These are phyloP conservation scores for Novumbra hubbsi DNA, from an alignment of 2,797 vertebrate genomes.

Conservation along the genomic window DNA sequence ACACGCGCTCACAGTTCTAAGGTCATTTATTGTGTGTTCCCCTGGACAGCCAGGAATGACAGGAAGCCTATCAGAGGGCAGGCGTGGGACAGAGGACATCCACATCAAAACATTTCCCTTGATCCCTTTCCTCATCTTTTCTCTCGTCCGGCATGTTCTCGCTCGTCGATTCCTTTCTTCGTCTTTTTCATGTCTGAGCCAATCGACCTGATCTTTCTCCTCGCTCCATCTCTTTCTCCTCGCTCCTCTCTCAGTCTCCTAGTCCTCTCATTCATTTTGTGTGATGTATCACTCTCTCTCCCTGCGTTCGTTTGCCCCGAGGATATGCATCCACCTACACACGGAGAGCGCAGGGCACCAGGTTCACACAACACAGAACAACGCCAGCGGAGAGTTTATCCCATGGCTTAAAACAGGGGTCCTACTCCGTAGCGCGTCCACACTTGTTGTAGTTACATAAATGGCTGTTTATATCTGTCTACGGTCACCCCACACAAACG, in stretches of 20 bases:
- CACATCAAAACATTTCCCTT: conserved; percentile 16
- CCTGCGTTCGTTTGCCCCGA: conserved; percentile 48
- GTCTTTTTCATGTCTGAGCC: conserved; percentile 6
- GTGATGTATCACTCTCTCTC: background rate
- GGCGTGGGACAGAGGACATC: conserved; percentile 40
- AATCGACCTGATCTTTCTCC: conserved; percentile 1
- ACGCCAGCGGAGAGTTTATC: conserved; percentile 50
- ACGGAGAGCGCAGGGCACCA: conserved; percentile 41
- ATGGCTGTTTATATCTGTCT: conserved; percentile 45
- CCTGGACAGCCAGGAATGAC: conserved; percentile 35
- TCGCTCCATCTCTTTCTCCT: conserved; percentile 6
- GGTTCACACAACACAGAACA: conserved; percentile 58
- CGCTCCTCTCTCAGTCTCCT: conserved; percentile 7
- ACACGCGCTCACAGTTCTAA: conserved; percentile 23
- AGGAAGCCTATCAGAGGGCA: conserved; percentile 31
- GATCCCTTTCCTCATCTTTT: conserved; percentile 15
- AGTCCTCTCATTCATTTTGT: conserved; percentile 30
- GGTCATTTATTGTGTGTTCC: conserved; percentile 43
- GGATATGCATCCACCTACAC: conserved; percentile 73
- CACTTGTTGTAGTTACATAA: conserved; percentile 73
- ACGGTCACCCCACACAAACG: conserved; percentile 42
- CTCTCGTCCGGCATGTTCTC: too few species aligned
- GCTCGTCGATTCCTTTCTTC: background rate
- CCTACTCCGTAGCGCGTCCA: conserved; percentile 67
- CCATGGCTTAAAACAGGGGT: conserved; percentile 46